Evolutionary conservation across 2,888 invertebrate genomes (phyloP).

Genomic region (Saturnia pavonia): DNA sequence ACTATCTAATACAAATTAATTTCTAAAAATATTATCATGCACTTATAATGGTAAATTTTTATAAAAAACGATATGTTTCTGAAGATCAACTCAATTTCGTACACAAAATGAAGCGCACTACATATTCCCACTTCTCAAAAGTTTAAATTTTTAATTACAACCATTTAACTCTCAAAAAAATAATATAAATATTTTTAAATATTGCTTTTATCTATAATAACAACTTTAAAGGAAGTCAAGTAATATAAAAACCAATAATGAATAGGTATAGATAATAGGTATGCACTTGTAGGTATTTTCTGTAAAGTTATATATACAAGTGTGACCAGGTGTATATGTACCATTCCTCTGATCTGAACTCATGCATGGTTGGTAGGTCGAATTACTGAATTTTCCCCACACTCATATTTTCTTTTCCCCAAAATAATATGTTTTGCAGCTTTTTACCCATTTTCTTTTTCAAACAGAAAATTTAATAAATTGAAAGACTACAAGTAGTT

Average conservation of each 20-base stretch:
- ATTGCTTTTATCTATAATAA: conserved; percentile 3
- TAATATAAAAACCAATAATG: neutral
- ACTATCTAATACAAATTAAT: conserved; percentile 10
- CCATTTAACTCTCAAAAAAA: conserved; percentile 16
- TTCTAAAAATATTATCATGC: neutral
- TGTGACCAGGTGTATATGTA: neutral
- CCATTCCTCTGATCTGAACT: neutral
- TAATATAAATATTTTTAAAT: conserved; percentile 6
- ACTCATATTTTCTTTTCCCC: too few species aligned
- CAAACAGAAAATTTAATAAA: too few species aligned
- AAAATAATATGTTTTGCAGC: too few species aligned
- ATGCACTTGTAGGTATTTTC: too few species aligned
- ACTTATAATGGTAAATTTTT: conserved; percentile 16
- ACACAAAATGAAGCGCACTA: conserved; percentile 20
- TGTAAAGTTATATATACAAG: neutral
- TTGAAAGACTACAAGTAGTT: too few species aligned
- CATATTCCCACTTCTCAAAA: conserved; percentile 23
- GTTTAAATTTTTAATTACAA: conserved; percentile 15
- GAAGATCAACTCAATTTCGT: conserved; percentile 17
- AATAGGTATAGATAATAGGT: too few species aligned
- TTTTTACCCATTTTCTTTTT: too few species aligned
- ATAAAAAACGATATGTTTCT: conserved; percentile 25
- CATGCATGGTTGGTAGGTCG: too few species aligned
- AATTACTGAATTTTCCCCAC: too few species aligned
- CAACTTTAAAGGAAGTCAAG: conserved; percentile 5